Percentiles rank a stretch among this genome's conserved stretches.
These are phyloP conservation scores for Leptobrachium leishanense DNA, from an alignment of 2,113 vertebrate species.

Conservation along the genomic window DNA sequence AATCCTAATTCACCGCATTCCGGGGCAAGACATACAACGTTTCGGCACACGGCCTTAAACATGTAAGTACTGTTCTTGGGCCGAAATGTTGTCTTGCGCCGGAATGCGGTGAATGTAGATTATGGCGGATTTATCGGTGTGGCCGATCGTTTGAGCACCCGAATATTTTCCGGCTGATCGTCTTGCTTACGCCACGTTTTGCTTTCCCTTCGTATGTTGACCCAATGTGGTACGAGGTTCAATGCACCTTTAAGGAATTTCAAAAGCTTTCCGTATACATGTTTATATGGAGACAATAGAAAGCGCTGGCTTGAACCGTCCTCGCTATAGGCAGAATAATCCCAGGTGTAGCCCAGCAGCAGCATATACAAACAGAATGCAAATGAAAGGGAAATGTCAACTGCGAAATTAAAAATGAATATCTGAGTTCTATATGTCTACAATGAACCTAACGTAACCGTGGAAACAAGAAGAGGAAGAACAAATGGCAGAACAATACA, in stretches of 20 bases:
- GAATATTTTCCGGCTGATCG: too few relatives aligned
- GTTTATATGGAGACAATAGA: neutral
- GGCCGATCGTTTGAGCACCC: too few relatives aligned
- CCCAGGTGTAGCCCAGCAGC: neutral
- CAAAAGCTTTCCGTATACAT: neutral
- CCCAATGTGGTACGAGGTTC: neutral
- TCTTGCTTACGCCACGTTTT: too few relatives aligned
- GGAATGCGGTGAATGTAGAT: too few relatives aligned
- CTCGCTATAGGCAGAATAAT: neutral
- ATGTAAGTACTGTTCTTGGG: too few relatives aligned
- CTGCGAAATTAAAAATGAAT: neutral
- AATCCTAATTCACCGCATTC: too few relatives aligned
- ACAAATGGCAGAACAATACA: neutral
- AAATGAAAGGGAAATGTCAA: neutral
- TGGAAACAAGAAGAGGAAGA: neutral
- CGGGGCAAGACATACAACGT: too few relatives aligned
- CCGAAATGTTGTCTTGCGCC: too few relatives aligned
- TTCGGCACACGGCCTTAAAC: too few relatives aligned
- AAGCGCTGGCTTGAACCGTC: neutral
- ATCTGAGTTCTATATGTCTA: neutral
- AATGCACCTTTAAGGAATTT: neutral
- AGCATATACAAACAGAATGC: neutral
- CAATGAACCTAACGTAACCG: neutral
- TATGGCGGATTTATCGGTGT: too few relatives aligned
- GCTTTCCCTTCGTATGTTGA: too few relatives aligned